Base-by-base conservation (phyloP, 2,113 vertebrate genomes). In the Podarcis muralis region DNA sequence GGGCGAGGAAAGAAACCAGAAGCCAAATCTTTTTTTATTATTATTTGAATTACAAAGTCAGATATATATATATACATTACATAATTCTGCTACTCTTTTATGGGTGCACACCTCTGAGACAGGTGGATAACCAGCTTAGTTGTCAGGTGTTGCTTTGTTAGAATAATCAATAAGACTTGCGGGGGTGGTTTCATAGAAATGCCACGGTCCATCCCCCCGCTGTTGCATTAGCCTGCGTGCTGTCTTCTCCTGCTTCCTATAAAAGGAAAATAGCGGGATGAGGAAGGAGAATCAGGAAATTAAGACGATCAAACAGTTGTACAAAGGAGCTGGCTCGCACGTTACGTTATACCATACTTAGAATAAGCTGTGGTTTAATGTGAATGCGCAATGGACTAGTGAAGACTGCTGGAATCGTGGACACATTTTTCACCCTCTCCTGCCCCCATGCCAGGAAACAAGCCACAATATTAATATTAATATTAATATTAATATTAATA, bases 151-250 rank as follows among this genome's bases (percentile, higher is more conserved):
- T 37, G 98, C 57, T 95, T 99, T 99, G 83, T 87, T 86, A 90
- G 96, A 95, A 93, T 97, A 16, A 93, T 99, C 97, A 77, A 98
- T 90, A 1, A 98, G 96, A 9, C 89, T 95, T 94, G 98, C 98
- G 92, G 98, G 95, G 16, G 95, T 13, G 0, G 98, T 98, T 12
- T 96, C 86, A 4, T 93, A 85, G 0, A 98, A 96, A 92, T 95
- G 98, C 99, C 99, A 99, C 15, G 99, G 98, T 5, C 99, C 99
- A 40, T 99, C 98, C 27, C 99, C 99, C 87, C 95, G 97, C 1
- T 91, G 8, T 83, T 97, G 97, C 99, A 99, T 99, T 20, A 98
- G 95, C 37, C 85, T 96, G 72, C 97, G 97, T 37, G 97, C 98
- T 89, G 98, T 96, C 72, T 93, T 0, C 78, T 98, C 92, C 68